These are phyloP conservation scores for Oxyteleia sp. DNA, from an alignment of 2,888 invertebrate genomes.

Conservation along the genomic window DNA sequence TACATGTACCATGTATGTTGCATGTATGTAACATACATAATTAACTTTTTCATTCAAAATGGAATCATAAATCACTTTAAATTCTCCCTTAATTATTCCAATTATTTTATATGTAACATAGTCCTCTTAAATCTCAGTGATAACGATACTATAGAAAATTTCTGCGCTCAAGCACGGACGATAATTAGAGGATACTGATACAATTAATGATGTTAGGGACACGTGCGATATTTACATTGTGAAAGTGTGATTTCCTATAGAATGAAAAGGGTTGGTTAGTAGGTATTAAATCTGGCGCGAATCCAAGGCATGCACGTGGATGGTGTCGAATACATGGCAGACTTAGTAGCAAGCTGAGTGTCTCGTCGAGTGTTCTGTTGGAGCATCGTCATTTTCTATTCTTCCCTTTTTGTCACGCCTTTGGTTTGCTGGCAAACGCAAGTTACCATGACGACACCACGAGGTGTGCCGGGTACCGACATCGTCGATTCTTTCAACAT, in stretches of 20 bases:
- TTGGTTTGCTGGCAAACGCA: constrained; percentile 78
- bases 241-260: constrained; percentile 50
- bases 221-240: constrained; percentile 61
- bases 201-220: constrained; percentile 28
- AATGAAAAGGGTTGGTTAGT: constrained; percentile 55
- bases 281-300: constrained; percentile 74
- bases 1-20: too few relatives aligned
- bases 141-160: constrained; percentile 13
- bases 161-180: constrained; percentile 40
- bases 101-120: too few relatives aligned
- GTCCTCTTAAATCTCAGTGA: too few relatives aligned
- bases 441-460: constrained; percentile 81
- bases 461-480: constrained; percentile 72
- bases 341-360: constrained; percentile 72
- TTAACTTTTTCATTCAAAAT: too few relatives aligned
- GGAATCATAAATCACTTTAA: too few relatives aligned
- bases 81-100: too few relatives aligned
- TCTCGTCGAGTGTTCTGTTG: constrained; percentile 69
- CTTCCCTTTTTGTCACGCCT: constrained; percentile 84
- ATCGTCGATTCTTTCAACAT: constrained; percentile 69
- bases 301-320: constrained; percentile 77
- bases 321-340: constrained; percentile 72
- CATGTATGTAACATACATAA: too few relatives aligned
- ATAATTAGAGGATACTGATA: constrained; percentile 59
- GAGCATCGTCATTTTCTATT: constrained; percentile 84